Evolutionary conservation across 2,888 invertebrate genomes (phyloP), one percentile per base, ranked within the genome.

Genomic region (Epinotia nisella): DNA sequence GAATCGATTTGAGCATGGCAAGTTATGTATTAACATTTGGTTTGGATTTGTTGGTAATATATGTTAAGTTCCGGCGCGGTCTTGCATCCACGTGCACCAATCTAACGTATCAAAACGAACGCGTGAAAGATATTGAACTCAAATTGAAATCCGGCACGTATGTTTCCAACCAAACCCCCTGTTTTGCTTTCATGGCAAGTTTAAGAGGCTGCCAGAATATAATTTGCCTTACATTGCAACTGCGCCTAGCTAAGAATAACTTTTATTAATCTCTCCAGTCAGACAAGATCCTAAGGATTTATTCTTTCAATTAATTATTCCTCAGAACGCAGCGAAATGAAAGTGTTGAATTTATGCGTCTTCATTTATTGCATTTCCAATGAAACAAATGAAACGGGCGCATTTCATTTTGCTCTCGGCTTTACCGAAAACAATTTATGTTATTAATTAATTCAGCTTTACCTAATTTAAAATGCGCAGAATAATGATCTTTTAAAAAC

Each of bases 291-390:
- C 29, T 15, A 3, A 24, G 41, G 39, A 66, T 66, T 56, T 39
- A 66, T 66, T 55, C 66, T 41, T 56, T 56, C 21, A 66, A 66
- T 66, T 66, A 67, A 67, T 67, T 39, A 10, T n/a, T 59, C 58
- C 58, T 59, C 17, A 49, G 45, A 45, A 49, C 58, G 67, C 66
- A 56, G 58, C 58, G 17, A 35, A 67, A 67, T 67, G 13, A 67
- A 59, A 67, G 45, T 58, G 67, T 49, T 58, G 24, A 59, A 67
- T 67, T 67, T 58, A 67, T 67, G 67, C 67, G 58, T 59, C 67
- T 67, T 49, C 67, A 67, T 67, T 67, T 67, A 67, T 67, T 67
- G 67, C 67, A 67, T 67, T 49, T 45, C 49, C 58, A 49, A 59
- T 67, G 58, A 59, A 67, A 58, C 53, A 66, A 66, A 65, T 15